Conservation (phyloP, 2,888 invertebrate species). For the Drosophila lutescens region DNA sequence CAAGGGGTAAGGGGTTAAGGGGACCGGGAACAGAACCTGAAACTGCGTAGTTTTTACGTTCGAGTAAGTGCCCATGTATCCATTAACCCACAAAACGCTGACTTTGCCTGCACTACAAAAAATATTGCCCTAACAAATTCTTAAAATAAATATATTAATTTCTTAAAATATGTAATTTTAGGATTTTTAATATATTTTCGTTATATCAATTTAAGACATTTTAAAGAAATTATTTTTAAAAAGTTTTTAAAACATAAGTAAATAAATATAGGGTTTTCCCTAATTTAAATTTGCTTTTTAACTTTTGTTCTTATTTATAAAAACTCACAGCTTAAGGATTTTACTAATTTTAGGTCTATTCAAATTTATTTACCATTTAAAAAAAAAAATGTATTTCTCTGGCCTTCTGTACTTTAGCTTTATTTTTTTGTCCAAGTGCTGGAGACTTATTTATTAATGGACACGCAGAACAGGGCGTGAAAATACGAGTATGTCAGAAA, state of each 20-base stretch:
- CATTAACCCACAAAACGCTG: conserved; percentile 31
- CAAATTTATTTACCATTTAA: too few species aligned
- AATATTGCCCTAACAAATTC: neutral
- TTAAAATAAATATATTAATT: neutral
- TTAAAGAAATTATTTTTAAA: too few species aligned
- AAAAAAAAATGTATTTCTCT: too few species aligned
- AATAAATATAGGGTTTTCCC: too few species aligned
- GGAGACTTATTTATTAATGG: conserved; percentile 49
- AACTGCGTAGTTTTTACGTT: conserved; percentile 24
- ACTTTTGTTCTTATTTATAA: too few species aligned
- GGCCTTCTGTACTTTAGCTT: neutral
- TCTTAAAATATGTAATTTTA: too few species aligned
- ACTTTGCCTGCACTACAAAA: conserved; percentile 18
- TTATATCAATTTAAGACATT: too few species aligned
- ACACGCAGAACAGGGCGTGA: conserved; percentile 40
- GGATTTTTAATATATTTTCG: too few species aligned
- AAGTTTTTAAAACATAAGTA: too few species aligned
- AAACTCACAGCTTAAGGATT: too few species aligned
- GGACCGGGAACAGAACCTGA: neutral
- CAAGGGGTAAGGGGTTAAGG: neutral
- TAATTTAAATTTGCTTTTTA: too few species aligned
- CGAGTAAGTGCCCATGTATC: conserved; percentile 13
- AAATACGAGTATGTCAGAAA: conserved; percentile 70
- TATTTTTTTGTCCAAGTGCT: neutral
- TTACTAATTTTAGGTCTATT: too few species aligned